Conservation (phyloP, 2,888 invertebrate genomes). For the Alentia gelatinosa region DNA sequence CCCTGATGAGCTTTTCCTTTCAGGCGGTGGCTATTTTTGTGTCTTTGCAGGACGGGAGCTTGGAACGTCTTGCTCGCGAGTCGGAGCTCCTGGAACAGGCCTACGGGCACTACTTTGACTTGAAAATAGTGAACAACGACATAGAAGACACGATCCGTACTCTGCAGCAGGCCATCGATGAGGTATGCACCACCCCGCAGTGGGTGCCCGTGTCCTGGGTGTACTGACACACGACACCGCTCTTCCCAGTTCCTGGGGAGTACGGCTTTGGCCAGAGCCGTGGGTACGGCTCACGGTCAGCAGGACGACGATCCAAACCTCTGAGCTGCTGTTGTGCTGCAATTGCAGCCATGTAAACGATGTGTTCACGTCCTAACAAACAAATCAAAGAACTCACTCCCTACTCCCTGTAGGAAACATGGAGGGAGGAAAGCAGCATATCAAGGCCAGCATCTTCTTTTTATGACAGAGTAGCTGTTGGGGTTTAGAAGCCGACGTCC, state of each 20-base stretch:
- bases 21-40: constrained; percentile 19
- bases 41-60: constrained; percentile 92
- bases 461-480: not conserved
- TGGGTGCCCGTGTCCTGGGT: constrained; percentile 99
- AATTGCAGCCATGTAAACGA: constrained; percentile 26
- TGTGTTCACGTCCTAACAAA: constrained; percentile 17
- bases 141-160: constrained; percentile 98
- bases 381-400: not conserved
- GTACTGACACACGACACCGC: constrained; percentile 83
- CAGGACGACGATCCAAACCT: constrained; percentile 16
- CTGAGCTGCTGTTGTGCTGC: constrained; percentile 37
- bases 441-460: not conserved
- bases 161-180: constrained; percentile 93
- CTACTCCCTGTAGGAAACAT: not conserved
- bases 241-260: constrained; percentile 19
- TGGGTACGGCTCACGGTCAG: not conserved
- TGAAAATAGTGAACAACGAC: constrained; percentile 99
- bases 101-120: constrained; percentile 99
- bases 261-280: not conserved
- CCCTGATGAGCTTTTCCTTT: constrained; percentile 22
- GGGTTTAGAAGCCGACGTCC: not conserved
- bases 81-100: constrained; percentile 97
- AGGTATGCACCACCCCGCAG: constrained; percentile 90
- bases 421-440: constrained; percentile 23
- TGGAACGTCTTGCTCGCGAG: constrained; percentile 97